phyloP scores from a whole-genome alignment of 2,113 vertebrate species.

The Trematomus loennbergii region DNA sequence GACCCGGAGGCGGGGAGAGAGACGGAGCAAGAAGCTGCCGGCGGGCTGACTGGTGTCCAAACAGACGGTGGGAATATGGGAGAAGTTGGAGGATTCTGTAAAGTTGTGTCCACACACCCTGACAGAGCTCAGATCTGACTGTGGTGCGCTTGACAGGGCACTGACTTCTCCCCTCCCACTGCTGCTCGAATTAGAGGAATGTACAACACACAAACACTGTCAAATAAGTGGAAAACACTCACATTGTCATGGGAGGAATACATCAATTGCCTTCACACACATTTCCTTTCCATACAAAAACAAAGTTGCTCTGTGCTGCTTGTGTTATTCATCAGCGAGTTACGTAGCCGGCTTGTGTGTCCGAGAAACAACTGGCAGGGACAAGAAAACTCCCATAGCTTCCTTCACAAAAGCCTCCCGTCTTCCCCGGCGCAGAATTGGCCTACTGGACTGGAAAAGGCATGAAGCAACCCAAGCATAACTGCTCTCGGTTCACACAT shows the following conservation, averaged over 20 bases:
- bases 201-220: constrained; percentile 41
- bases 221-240: constrained; percentile 70
- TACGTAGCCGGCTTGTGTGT: constrained; percentile 71
- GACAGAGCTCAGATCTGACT: constrained; percentile 73
- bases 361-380: constrained; percentile 73
- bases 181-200: constrained; percentile 64
- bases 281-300: constrained; percentile 40
- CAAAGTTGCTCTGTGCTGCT: constrained; percentile 48
- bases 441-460: constrained; percentile 75
- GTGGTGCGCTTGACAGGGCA: constrained; percentile 67
- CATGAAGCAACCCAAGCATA: constrained; percentile 71
- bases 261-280: constrained; percentile 60
- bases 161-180: constrained; percentile 62
- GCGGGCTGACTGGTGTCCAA: constrained; percentile 64
- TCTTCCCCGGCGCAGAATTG: constrained; percentile 50
- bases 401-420: constrained; percentile 55
- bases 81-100: constrained; percentile 59
- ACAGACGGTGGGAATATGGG: constrained; percentile 55
- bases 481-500: constrained; percentile 60
- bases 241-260: constrained; percentile 71
- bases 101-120: constrained; percentile 66
- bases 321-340: constrained; percentile 72
- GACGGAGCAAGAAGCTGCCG: constrained; percentile 40
- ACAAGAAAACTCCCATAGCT: constrained; percentile 71
- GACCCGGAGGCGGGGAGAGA: constrained; percentile 52